phyloP scores from a whole-genome alignment of 1,140 invertebrate genomes.

The Magallana gigas region DNA sequence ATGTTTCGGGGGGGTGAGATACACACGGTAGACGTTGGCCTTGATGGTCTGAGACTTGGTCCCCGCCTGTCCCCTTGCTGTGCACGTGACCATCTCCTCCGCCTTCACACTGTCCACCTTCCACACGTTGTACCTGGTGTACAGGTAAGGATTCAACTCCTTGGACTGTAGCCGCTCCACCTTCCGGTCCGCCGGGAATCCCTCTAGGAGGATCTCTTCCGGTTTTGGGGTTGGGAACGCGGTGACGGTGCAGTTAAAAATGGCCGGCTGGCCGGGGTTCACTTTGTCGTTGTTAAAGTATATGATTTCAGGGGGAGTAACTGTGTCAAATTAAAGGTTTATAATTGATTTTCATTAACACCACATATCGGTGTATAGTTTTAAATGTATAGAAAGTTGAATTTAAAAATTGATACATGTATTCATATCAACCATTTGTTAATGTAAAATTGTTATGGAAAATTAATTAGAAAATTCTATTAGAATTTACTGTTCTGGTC shows the following conservation, averaged over 20 bases:
- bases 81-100: conserved; percentile 69
- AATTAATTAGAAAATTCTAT: background rate
- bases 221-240: conserved; percentile 69
- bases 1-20: background rate
- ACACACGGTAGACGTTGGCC: conserved; percentile 67
- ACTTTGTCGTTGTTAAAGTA: conserved; percentile 69
- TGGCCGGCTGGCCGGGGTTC: conserved; percentile 70
- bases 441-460: background rate
- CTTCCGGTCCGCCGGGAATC: conserved; percentile 56
- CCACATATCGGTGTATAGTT: too few relatives aligned
- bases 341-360: background rate
- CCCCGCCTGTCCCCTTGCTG: conserved; percentile 66
- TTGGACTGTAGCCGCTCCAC: conserved; percentile 63
- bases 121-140: conserved; percentile 70
- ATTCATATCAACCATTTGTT: too few relatives aligned
- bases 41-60: conserved; percentile 60
- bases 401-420: background rate
- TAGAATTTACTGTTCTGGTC: background rate
- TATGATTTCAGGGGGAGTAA: conserved; percentile 69
- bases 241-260: conserved; percentile 74
- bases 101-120: conserved; percentile 63
- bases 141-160: conserved; percentile 59
- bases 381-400: too few relatives aligned
- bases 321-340: conserved; percentile 52
- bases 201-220: conserved; percentile 65